phyloP scores from a whole-genome alignment of 2,113 vertebrate species.

The Limnothrissa miodon region DNA sequence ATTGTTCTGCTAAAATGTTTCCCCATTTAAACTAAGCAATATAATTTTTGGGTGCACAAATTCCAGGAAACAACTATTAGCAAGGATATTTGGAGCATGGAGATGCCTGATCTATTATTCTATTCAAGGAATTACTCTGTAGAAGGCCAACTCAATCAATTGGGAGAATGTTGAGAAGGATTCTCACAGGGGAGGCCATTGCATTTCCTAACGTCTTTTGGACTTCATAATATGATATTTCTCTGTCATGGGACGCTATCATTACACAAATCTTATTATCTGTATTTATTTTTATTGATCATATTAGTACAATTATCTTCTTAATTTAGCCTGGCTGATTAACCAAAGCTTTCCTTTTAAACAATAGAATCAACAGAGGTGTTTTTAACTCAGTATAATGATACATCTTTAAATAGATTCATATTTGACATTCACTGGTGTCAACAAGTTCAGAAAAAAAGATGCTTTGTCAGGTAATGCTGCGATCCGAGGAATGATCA shows the following conservation, averaged over 20 bases:
- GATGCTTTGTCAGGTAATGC: background rate
- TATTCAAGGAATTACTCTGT: background rate
- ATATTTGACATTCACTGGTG: slow-evolving; percentile 4
- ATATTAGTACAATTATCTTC: background rate
- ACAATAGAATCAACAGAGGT: background rate
- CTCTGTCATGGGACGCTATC: too few relatives aligned
- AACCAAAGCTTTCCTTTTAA: background rate
- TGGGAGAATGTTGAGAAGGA: background rate
- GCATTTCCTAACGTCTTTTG: background rate
- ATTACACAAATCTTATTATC: too few relatives aligned
- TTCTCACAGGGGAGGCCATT: background rate
- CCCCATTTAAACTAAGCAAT: background rate
- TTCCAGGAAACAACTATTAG: background rate
- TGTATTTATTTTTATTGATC: too few relatives aligned
- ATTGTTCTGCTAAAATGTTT: slow-evolving; percentile 4
- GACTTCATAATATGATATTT: background rate
- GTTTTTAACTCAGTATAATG: background rate
- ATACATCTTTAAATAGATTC: background rate
- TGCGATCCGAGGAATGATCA: background rate
- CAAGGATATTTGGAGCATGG: too few relatives aligned
- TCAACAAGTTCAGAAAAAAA: slow-evolving; percentile 5
- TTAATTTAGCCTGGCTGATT: background rate
- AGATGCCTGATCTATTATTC: background rate
- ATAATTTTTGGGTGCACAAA: background rate
- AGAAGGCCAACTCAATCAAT: background rate